These are phyloP conservation scores for Eretmocerus hayati DNA, from an alignment of 2,888 invertebrate species.

Conservation along the genomic window DNA sequence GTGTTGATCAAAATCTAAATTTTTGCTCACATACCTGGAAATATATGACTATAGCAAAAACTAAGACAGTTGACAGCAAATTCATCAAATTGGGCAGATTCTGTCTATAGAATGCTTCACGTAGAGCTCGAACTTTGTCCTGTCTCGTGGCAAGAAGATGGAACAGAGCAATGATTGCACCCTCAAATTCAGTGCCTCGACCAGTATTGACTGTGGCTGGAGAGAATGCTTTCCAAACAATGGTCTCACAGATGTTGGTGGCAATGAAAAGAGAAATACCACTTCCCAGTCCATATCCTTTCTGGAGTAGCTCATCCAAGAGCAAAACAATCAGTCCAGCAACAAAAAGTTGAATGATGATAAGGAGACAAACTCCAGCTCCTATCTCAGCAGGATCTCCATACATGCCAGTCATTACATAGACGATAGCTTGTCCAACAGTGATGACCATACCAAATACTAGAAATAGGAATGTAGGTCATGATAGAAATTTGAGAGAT, in stretches of 20 bases:
- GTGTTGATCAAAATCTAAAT: too few species aligned
- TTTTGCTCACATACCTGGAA: too few species aligned
- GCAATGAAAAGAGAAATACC: conserved; percentile 99
- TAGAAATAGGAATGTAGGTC: conserved; percentile 39
- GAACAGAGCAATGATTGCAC: conserved; percentile 98
- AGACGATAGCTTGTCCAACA: conserved; percentile 98
- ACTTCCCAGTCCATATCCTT: conserved; percentile 96
- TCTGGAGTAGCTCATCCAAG: conserved; percentile 94
- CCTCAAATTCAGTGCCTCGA: conserved; percentile 97
- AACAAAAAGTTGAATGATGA: conserved; percentile 97
- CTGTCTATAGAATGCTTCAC: conserved; percentile 99
- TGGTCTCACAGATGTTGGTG: conserved; percentile 99
- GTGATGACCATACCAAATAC: conserved; percentile 99
- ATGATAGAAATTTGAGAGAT: neutral
- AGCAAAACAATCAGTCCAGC: conserved; percentile 96
- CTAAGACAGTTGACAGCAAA: conserved; percentile 91
- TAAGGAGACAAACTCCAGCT: conserved; percentile 95
- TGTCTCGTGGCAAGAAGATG: conserved; percentile 95
- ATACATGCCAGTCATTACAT: conserved; percentile 99
- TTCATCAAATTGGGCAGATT: conserved; percentile 99
- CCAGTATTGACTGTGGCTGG: conserved; percentile 97
- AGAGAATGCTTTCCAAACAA: conserved; percentile 99
- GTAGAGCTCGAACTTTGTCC: conserved; percentile 95
- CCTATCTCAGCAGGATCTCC: conserved; percentile 97
- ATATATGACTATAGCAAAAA: conserved; percentile 99